Evolutionary conservation across 2,113 vertebrate species (phyloP), one percentile per base, ranked within the genome.

Genomic region (Vulpes lagopus): DNA sequence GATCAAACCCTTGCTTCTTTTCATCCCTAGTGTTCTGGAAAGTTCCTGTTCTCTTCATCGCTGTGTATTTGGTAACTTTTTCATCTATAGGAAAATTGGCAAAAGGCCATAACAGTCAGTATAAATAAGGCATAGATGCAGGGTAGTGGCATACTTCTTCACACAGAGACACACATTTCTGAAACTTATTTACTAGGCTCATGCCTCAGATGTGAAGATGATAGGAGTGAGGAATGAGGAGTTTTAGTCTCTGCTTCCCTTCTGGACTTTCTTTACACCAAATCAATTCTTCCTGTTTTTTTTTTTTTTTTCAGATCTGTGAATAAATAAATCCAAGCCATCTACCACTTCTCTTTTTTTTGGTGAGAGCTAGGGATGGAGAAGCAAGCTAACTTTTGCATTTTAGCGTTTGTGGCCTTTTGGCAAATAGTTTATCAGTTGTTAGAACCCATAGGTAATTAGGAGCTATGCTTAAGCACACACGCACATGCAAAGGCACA

Each of bases 61-160:
- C 30, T 30, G 11, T 67, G 49, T 89, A 38, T 94, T 92, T 94
- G 80, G 73, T 78, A 95, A 84, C 90, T 69, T 94, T 80, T 65
- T 92, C 22, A 30, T 79, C 53, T 89, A 76, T 8, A 95, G 78
- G 69, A 85, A 97, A 82, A 95, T 79, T 53, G 43, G 10, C 35
- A 59, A 89, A 53, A 81, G 67, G 55, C 35, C 59, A 69, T 78
- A 86, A 78, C 6, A 81, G 60, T 67, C 16, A 27, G 30, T 71
- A 78, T 60, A 49, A 78, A 53, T n/a, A 71, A 90, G 51, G 76
- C 87, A 35, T 32, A 11, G 10, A 51, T 38, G 49, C 4, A 0
- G 38, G 11, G 32, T 53, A 67, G 87, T 11, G 7, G 10, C 9
- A 20, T 5, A 12, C 25, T 94, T 82, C 55, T 60, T 94, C n/a